Percentiles rank a stretch among this genome's conserved stretches.
Conservation (phyloP, 2,888 invertebrate species). For the Gnatocerus cornutus region DNA sequence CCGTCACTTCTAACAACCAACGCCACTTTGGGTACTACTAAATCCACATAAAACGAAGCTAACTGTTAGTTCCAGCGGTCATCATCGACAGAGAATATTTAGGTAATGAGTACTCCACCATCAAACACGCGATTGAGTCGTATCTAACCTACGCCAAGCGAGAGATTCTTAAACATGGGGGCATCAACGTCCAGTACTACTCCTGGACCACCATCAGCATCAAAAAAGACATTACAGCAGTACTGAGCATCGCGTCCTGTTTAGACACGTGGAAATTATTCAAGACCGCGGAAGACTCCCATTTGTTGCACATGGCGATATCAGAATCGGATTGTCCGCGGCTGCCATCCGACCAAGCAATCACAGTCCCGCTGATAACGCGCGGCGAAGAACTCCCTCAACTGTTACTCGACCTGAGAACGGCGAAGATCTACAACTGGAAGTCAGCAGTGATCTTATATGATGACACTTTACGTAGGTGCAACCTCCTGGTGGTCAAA, state of each 20-base stretch:
- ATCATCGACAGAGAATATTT: slow-evolving; percentile 82
- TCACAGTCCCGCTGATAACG: slow-evolving; percentile 81
- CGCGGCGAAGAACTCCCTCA: slow-evolving; percentile 85
- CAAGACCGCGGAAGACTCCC: slow-evolving; percentile 76
- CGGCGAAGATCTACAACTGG: slow-evolving; percentile 80
- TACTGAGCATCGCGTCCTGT: slow-evolving; percentile 85
- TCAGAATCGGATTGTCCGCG: slow-evolving; percentile 88
- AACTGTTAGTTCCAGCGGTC: slow-evolving; percentile 74
- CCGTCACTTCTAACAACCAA: slow-evolving; percentile 83
- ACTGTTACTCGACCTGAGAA: slow-evolving; percentile 83
- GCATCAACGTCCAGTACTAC: slow-evolving; percentile 80
- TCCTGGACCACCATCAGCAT: slow-evolving; percentile 80
- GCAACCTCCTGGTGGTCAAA: slow-evolving; percentile 3
- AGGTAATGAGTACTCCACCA: slow-evolving; percentile 75
- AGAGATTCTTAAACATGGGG: slow-evolving; percentile 79
- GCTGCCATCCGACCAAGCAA: slow-evolving; percentile 78
- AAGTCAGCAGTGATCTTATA: slow-evolving; percentile 81
- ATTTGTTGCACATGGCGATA: slow-evolving; percentile 81
- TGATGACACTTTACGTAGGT: slow-evolving; percentile 81
- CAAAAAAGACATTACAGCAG: slow-evolving; percentile 82
- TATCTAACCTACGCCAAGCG: slow-evolving; percentile 72
- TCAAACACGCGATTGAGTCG: slow-evolving; percentile 78
- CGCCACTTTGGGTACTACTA: slow-evolving; percentile 79
- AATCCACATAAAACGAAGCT: background rate
- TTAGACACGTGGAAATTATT: slow-evolving; percentile 83